These are phyloP conservation scores for Montipora capitata DNA, from an alignment of 92 coral and sea anemone genomes.

Conservation along the genomic window DNA sequence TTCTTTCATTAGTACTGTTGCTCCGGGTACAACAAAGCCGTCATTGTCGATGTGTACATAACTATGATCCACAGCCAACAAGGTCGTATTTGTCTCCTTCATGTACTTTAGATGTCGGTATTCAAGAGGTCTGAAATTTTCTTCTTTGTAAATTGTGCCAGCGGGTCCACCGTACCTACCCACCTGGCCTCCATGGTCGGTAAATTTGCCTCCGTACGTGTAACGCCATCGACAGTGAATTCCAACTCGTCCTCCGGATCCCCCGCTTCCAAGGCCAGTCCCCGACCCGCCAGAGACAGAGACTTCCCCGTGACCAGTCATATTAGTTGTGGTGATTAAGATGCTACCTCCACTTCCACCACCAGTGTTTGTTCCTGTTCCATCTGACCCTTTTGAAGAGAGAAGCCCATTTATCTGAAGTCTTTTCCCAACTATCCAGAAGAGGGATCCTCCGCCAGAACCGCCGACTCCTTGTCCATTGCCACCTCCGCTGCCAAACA, in stretches of 20 bases:
- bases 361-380: constrained; percentile 85
- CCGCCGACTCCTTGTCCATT: constrained; percentile 96
- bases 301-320: constrained; percentile 98
- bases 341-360: constrained; percentile 99
- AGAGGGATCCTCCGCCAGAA: constrained; percentile 88
- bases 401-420: constrained; percentile 93
- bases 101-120: constrained; percentile 95
- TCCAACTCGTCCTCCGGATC: constrained; percentile 98
- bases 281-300: constrained; percentile 95
- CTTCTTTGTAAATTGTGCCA: constrained; percentile 96
- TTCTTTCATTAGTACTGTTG: constrained; percentile 95
- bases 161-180: constrained; percentile 94
- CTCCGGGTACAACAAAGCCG: constrained; percentile 93
- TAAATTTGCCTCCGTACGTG: constrained; percentile 92
- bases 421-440: constrained; percentile 86
- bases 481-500: constrained; percentile 97
- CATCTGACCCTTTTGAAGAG: constrained; percentile 84
- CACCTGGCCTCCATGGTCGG: constrained; percentile 93
- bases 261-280: constrained; percentile 92
- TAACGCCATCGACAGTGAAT: constrained; percentile 98
- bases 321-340: constrained; percentile 88
- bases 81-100: constrained; percentile 88
- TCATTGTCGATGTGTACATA: constrained; percentile 96
- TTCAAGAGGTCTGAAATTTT: constrained; percentile 92
- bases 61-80: constrained; percentile 96